Evolutionary conservation across 2,797 vertebrate genomes (phyloP).

Genomic region (Echeneis naucrates): DNA sequence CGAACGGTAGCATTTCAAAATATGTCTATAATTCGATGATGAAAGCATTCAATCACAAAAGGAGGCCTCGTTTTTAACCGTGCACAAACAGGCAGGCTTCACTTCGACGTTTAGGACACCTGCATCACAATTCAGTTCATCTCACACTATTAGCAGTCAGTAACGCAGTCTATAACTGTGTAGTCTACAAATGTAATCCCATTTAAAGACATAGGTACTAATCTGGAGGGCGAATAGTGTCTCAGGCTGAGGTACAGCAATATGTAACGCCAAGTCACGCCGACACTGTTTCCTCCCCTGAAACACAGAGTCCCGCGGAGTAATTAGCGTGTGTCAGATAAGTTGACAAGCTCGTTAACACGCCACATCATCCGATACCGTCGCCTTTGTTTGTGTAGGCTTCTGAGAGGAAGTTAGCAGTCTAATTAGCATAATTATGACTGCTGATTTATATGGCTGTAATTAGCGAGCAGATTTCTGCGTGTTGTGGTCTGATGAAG

Average conservation of each 20-base stretch:
- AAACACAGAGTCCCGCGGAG: slow-evolving; percentile 58
- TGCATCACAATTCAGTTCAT: slow-evolving; percentile 7
- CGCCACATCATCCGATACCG: slow-evolving; percentile 75
- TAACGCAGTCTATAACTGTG: neutral
- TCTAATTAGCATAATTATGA: slow-evolving; percentile 86
- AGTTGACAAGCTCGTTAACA: slow-evolving; percentile 85
- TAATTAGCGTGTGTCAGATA: slow-evolving; percentile 83
- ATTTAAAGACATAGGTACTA: slow-evolving; percentile 17
- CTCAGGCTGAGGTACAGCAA: slow-evolving; percentile 19
- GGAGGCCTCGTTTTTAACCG: neutral
- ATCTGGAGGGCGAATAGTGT: slow-evolving; percentile 3
- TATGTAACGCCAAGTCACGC: slow-evolving; percentile 37
- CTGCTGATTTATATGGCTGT: slow-evolving; percentile 82
- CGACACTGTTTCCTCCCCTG: slow-evolving; percentile 22
- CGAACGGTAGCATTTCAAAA: slow-evolving; percentile 7
- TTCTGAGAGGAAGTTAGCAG: slow-evolving; percentile 83
- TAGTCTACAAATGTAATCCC: slow-evolving; percentile 22
- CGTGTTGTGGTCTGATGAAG: slow-evolving; percentile 63
- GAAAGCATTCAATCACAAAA: slow-evolving; percentile 3
- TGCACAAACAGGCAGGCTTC: neutral
- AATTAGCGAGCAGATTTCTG: slow-evolving; percentile 76
- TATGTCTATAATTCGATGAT: neutral
- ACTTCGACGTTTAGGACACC: neutral
- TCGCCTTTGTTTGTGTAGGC: slow-evolving; percentile 82
- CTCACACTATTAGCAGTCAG: neutral